Percentiles rank a stretch among this genome's conserved stretches.
Conservation (phyloP, 2,888 invertebrate species). For the Diadegma fenestrale region DNA sequence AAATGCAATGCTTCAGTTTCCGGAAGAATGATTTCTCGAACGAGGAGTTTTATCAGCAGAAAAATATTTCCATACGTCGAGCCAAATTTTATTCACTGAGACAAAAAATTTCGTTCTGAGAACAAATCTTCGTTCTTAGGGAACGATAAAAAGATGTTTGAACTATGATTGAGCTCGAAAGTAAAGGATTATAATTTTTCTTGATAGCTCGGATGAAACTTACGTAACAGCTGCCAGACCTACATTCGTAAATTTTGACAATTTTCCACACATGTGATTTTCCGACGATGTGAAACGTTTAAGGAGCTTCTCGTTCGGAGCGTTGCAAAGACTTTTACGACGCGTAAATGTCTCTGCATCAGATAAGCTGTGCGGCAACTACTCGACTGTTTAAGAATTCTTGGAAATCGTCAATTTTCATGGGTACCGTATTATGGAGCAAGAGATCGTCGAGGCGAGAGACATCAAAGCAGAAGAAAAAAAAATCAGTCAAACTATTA, state of each 20-base stretch:
- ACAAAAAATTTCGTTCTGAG: too few relatives aligned
- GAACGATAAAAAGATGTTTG: neutral
- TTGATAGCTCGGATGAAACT: neutral
- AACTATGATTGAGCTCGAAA: neutral
- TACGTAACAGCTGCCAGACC: neutral
- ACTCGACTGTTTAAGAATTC: neutral
- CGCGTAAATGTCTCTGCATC: neutral
- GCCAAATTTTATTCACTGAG: too few relatives aligned
- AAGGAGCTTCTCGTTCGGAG: neutral
- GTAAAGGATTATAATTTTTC: neutral
- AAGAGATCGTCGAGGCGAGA: slow-evolving; percentile 1
- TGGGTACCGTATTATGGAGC: slow-evolving; percentile 13
- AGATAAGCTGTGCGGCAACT: neutral
- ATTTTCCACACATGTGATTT: neutral
- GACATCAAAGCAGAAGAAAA: slow-evolving; percentile 25
- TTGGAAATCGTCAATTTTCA: slow-evolving; percentile 15
- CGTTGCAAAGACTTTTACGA: neutral
- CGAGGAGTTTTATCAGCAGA: too few relatives aligned
- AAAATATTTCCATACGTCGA: too few relatives aligned
- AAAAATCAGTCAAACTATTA: slow-evolving; percentile 29
- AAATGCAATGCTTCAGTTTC: too few relatives aligned
- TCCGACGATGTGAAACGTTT: slow-evolving; percentile 14
- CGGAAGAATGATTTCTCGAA: too few relatives aligned
- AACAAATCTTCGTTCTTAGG: too few relatives aligned
- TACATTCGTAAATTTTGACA: slow-evolving; percentile 16